phyloP scores from a whole-genome alignment of 2,888 invertebrate species.

The Lepidochrysops patricia region DNA sequence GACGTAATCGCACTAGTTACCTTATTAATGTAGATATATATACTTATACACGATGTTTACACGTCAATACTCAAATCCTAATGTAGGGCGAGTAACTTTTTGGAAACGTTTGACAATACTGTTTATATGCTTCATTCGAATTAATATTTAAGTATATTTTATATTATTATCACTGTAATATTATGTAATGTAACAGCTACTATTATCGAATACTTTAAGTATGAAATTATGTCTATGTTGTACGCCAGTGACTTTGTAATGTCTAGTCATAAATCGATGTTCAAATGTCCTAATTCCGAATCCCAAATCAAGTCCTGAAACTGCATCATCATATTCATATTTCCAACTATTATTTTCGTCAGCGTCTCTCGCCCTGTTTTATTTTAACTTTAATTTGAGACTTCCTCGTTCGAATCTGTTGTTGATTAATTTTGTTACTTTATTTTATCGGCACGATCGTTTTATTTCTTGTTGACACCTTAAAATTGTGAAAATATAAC shows the following conservation, averaged over 20 bases:
- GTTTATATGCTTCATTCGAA: constrained; percentile 54
- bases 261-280: constrained; percentile 48
- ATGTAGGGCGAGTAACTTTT: constrained; percentile 65
- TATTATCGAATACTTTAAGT: constrained; percentile 21
- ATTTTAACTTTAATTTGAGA: constrained; percentile 42
- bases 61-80: constrained; percentile 46
- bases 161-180: too few species aligned
- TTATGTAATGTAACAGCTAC: constrained; percentile 22
- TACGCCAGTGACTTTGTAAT: constrained; percentile 24
- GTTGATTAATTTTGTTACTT: constrained; percentile 69
- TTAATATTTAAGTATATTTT: constrained; percentile 21
- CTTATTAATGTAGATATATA: constrained; percentile 37
- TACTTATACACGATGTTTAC: constrained; percentile 24
- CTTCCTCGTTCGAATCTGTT: constrained; percentile 50
- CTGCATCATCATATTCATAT: background rate
- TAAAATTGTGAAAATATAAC: constrained; percentile 62
- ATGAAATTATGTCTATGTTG: constrained; percentile 13
- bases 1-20: constrained; percentile 38
- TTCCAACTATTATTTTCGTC: constrained; percentile 23
- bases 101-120: constrained; percentile 67
- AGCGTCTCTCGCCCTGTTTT: constrained; percentile 59
- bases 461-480: constrained; percentile 70
- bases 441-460: constrained; percentile 70
- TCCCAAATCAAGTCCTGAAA: background rate
- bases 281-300: background rate